Evolutionary conservation across 1,140 invertebrate species (phyloP), one percentile per base, ranked within the genome.

Genomic region (Ceratina calcarata): DNA sequence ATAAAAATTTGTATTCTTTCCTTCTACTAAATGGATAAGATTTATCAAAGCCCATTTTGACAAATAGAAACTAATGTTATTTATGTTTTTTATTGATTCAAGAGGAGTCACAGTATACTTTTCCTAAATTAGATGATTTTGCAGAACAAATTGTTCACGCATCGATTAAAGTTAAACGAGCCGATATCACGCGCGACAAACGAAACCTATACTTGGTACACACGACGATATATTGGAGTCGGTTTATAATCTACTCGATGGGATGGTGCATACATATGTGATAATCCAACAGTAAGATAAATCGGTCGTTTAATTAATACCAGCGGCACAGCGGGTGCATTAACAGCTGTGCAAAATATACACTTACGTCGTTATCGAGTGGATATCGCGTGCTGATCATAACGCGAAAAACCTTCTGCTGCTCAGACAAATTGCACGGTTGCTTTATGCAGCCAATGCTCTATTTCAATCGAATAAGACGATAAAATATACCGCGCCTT

Each of bases 251-350:
- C 27, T 32, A 4, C 4, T 32, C 4, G 27, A 2, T 32, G 27
- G 27, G 27, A 32, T 32, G 27, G 27, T 32, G 27, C 27, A 32
- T 32, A 32, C 27, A 4, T 2, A 32, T 32, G 27, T 32, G 27
- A 4, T 32, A 2, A 32, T 32, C 71, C 49, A 51, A 53, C 15
- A 65, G 74, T 51, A 62, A 74, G 74, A 87, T 83, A 87, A 89
- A 89, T 88, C 83, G 80, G 58, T 22, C 67, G 27, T 83, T 83
- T 85, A 88, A 88, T 88, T 85, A 85, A 87, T 87, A 58, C 45
- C 58, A n/a, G 57, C 57, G 60, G 72, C 77, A 62, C 72, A 65
- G 67, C 66, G n/a, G 66, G 65, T 66, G 60, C 60, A 61, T 64
- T 79, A 61, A 60, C 69, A 66, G 27, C 69, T 72, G 53, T 61